Base-by-base conservation (phyloP, 64 coral and sea anemone genomes). In the Actinia equina region DNA sequence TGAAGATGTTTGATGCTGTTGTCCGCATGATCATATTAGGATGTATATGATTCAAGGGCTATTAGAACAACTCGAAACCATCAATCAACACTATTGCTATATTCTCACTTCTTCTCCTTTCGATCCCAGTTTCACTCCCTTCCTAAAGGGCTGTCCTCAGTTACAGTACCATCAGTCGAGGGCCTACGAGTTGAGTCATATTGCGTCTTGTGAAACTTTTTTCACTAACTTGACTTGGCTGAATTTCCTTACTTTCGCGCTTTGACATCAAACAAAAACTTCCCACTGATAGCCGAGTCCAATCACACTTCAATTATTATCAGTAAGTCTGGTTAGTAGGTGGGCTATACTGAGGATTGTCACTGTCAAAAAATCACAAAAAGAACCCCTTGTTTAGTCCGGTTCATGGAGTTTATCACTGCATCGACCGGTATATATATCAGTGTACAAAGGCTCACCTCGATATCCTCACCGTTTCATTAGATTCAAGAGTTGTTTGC, bases 1-100 rank as follows among this genome's bases (percentile, higher is more conserved):
- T 92, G 23, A 92, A 78, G 17, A 92, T 83, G 52, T 70, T 51
- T 14, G 59, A 92, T 3, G 37, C 20, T 12, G 56, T 79, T 44
- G 89, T 79, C 89, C 62, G 19, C 62, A 91, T 86, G 27, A 60
- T 74, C 41, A 1, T 37, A 37, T 37, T 37, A 37, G 30, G 30
- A 37, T 27, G 4, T 74, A 41, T 26, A n/a, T 37, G 55, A 57
- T 57, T 22, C 18, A 60, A 3, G 14, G 58, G 18, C 58, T 59
- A 59, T 60, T 4, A 0, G 11, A 60, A 16, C 14, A 60, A 17
- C 58, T 20, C 19, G 6, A 69, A n/a, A 41, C 69, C 25, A 69
- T 65, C 17, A 65, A 65, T 23, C 23, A 74, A 30, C 8, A 71
- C 17, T 19, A 18, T 69, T 69, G 63, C 20, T 20, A 69, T 11